These are phyloP conservation scores for Phylloscopus collybita DNA, from an alignment of 2,797 vertebrate genomes.

Conservation along the genomic window DNA sequence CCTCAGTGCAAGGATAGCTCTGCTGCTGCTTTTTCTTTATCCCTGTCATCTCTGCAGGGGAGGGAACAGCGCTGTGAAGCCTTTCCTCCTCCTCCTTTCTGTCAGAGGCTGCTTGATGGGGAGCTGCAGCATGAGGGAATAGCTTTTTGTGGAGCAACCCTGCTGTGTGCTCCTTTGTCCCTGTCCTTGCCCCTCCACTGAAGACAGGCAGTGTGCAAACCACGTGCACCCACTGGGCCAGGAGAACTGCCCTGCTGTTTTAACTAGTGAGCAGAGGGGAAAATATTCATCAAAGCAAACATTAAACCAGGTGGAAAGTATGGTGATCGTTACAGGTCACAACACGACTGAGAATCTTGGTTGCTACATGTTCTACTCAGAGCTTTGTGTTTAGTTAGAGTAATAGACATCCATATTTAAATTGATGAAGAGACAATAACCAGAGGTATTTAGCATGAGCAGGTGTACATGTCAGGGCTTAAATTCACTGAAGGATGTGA, in stretches of 20 bases:
- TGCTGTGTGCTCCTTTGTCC: not conserved
- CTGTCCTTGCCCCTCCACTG: not conserved
- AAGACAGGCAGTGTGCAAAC: no score
- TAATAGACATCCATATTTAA: not conserved
- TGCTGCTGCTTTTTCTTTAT: not conserved
- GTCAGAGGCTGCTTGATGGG: not conserved
- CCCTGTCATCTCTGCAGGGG: not conserved
- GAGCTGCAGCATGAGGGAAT: not conserved
- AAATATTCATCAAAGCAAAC: slow-evolving; percentile 13
- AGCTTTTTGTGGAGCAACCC: not conserved
- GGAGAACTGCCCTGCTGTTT: not conserved
- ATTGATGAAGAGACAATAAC: not conserved
- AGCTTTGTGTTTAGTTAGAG: not conserved
- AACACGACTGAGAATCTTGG: not conserved
- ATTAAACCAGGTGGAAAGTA: not conserved
- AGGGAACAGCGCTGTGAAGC: not conserved
- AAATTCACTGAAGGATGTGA: not conserved
- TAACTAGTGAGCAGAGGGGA: not conserved
- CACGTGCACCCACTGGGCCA: not conserved
- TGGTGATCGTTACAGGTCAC: not conserved
- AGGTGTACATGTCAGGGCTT: slow-evolving; percentile 23
- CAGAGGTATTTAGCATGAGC: not conserved
- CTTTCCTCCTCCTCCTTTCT: not conserved
- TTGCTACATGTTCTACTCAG: slow-evolving; percentile 4
- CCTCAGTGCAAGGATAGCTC: not conserved